A percentile compares a stretch with the other conserved stretches of the same genome.
Evolutionary conservation across 1,140 invertebrate genomes (phyloP).

Genomic region (Matsumurasca onukii): DNA sequence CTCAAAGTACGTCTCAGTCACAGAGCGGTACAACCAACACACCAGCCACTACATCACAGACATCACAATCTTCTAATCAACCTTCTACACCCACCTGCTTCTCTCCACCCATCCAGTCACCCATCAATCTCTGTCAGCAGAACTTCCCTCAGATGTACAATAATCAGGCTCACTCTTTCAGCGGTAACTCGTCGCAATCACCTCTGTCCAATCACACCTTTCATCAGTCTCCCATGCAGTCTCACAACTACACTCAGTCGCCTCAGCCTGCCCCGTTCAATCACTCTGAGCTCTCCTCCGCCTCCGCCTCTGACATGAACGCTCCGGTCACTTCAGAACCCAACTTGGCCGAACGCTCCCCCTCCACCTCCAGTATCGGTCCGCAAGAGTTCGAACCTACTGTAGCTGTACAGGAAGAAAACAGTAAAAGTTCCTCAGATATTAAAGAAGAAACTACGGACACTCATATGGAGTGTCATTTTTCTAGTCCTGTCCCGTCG

Average conservation of each 20-base stretch:
- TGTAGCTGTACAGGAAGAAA: constrained; percentile 57
- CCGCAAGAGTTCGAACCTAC: constrained; percentile 76
- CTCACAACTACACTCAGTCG: constrained; percentile 47
- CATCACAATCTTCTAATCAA: not conserved
- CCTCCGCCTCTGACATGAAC: constrained; percentile 73
- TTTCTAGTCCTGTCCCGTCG: constrained; percentile 53
- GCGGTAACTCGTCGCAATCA: constrained; percentile 42
- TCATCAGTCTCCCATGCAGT: constrained; percentile 42
- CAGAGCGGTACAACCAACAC: not conserved
- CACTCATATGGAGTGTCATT: constrained; percentile 51
- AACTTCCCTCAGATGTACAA: constrained; percentile 49
- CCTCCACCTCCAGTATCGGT: constrained; percentile 65
- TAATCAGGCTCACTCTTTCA: constrained; percentile 52
- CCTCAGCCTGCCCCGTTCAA: constrained; percentile 63
- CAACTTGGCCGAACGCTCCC: constrained; percentile 58
- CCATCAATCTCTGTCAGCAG: constrained; percentile 51
- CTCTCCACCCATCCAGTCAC: constrained; percentile 55
- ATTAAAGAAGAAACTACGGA: constrained; percentile 38
- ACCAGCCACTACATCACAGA: not conserved
- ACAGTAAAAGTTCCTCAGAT: constrained; percentile 43
- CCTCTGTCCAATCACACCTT: constrained; percentile 42
- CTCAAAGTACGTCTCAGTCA: not conserved
- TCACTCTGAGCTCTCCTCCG: constrained; percentile 72
- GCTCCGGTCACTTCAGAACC: constrained; percentile 73
- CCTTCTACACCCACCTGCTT: constrained; percentile 52